Percentiles rank a stretch among this genome's conserved stretches.
Conservation (phyloP, 2,797 vertebrate species). For the Lateolabrax maculatus region DNA sequence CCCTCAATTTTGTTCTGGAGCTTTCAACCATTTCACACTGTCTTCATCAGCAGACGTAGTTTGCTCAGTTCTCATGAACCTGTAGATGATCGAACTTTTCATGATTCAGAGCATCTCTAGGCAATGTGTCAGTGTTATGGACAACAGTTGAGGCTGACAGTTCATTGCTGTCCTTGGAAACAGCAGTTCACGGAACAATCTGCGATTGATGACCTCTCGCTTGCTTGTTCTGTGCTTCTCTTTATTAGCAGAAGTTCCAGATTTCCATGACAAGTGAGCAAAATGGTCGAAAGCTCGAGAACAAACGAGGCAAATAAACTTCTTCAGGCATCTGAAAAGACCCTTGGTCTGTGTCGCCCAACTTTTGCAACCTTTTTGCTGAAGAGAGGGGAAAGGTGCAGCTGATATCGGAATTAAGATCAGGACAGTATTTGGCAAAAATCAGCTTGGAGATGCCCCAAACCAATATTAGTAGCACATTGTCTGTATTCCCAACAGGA, state of each 20-base stretch:
- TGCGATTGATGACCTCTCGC: background rate
- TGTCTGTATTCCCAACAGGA: too few species aligned
- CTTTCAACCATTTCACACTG: background rate
- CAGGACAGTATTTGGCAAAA: too few species aligned
- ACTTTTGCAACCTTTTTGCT: background rate
- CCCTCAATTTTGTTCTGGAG: too few species aligned
- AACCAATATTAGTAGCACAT: background rate
- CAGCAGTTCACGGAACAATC: background rate
- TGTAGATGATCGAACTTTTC: background rate
- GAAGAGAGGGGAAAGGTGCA: background rate
- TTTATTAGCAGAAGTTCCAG: slow-evolving; percentile 1
- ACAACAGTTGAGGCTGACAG: background rate
- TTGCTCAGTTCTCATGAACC: background rate
- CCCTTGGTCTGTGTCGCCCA: background rate
- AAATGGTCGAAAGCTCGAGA: background rate
- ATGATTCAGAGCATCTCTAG: background rate
- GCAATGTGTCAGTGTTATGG: background rate
- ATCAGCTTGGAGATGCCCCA: background rate
- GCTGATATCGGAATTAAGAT: too few species aligned
- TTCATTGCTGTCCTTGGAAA: background rate
- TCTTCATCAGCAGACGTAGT: background rate
- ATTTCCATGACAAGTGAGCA: background rate
- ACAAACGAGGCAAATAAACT: background rate
- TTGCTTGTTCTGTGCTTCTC: background rate
- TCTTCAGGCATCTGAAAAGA: background rate